Base-by-base conservation (phyloP, 2,113 vertebrate genomes). In the Proterorhinus semilunaris region DNA sequence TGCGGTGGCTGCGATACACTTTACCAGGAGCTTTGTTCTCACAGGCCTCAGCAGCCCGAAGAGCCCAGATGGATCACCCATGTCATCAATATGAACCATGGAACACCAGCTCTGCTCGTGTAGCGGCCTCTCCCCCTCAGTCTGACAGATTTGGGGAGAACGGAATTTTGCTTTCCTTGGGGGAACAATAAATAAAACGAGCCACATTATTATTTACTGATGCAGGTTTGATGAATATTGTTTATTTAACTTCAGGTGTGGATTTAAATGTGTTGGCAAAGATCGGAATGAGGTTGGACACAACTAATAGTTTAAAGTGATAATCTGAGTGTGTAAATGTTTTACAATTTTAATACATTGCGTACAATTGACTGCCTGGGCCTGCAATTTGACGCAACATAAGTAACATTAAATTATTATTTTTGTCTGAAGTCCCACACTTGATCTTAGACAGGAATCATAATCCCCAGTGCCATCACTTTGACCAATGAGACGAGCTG, bases 111-210 rank as follows among this genome's bases (percentile, higher is more conserved):
- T 15, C 58, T 11, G 58, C 58, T 42, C 55, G 43, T 36, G 55
- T 58, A 13, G 55, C 55, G 3, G 11, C 55, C 44, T 61, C 42
- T 45, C 58, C 58, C 12, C 13, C 44, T 43, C 13, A 7, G 44
- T 44, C 44, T 61, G 58, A 61, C 58, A 61, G 42, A 61, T 61
- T 61, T 61, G 36, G 58, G 58, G 43, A 16, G 58, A 61, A 61
- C 42, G 16, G 13, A 43, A 61, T 61, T 21, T 16, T 42, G 36
- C 42, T 9, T 44, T 44, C 58, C 58, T 61, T 61, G 0, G 58
- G 42, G 15, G 42, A 16, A 45, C 15, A n/a, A 58, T 61, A 61
- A 44, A 61, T 61, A 5, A 61, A 45, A 61, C 45, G 43, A 61
- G 58, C 36, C 58, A 3, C 42, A 13, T 44, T 61, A 61, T 61